These are phyloP conservation scores for Nematolebias whitei DNA, from an alignment of 2,113 vertebrate species.

Conservation along the genomic window DNA sequence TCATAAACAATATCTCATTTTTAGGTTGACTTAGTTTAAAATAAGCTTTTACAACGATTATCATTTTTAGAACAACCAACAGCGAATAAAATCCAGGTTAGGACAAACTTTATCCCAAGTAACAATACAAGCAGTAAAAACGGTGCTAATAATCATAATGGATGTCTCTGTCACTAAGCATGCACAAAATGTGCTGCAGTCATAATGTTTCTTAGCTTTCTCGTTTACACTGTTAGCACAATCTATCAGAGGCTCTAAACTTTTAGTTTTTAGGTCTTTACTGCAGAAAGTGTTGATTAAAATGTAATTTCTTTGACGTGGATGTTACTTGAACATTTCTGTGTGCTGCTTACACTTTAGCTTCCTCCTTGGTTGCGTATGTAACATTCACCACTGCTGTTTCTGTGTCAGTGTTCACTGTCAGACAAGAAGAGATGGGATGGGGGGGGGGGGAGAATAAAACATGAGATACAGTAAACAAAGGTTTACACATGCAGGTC, in stretches of 20 bases:
- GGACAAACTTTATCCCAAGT: too few species aligned
- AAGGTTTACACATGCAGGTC: conserved; percentile 29
- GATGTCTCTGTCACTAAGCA: too few species aligned
- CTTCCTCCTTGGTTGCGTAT: conserved; percentile 90
- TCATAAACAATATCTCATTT: too few species aligned
- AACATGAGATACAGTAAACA: conserved; percentile 20
- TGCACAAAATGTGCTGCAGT: too few species aligned
- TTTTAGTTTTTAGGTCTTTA: neutral
- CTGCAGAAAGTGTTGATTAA: neutral
- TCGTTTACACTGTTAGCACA: too few species aligned
- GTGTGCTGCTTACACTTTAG: conserved; percentile 87
- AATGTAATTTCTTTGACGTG: neutral
- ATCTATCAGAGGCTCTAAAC: neutral
- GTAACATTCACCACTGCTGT: conserved; percentile 96
- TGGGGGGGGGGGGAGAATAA: neutral
- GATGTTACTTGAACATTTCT: neutral
- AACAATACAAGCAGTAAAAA: too few species aligned
- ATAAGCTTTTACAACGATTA: too few species aligned
- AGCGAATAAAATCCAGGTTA: too few species aligned
- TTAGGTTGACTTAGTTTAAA: too few species aligned
- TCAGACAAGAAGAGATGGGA: conserved; percentile 27
- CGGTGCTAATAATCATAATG: too few species aligned
- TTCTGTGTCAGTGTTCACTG: conserved; percentile 96
- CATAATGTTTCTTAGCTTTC: too few species aligned
- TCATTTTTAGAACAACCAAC: too few species aligned